Base-by-base conservation (phyloP, 2,888 invertebrate genomes). In the Leistus spinibarbis region DNA sequence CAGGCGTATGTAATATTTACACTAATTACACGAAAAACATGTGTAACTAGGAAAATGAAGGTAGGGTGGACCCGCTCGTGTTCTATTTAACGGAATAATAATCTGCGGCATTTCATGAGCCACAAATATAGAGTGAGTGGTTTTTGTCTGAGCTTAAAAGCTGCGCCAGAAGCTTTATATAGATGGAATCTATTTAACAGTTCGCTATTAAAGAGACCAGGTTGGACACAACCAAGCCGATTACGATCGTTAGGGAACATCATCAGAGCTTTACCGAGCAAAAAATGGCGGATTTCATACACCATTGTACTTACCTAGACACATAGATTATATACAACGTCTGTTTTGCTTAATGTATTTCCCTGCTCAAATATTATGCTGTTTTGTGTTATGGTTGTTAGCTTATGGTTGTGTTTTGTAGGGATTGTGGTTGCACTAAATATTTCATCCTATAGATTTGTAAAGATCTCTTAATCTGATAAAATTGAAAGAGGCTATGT, bases 81-180 rank as follows among this genome's bases (percentile, higher is more conserved):
- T n/a, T 62, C 62, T 74, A 74, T 74, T 67, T 74, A 73, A 67
- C 67, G 62, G 13, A 40, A 40, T 66, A 74, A 66, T 73, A 73
- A 68, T 74, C 73, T 74, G 72, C 72, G 57, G 72, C 57, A 66
- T 72, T 72, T 22, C 16, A 23, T 17, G 53, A 19, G 13, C 71
- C 27, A 20, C 69, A 54, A n/a, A 16, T 24, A 40, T 10, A 40
- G 10, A n/a, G 19, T 13, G 20, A 19, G 54, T 53, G 62, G 67
- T 74, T 74, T 74, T 74, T 74, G 73, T 54, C 23, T 10, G 24
- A n/a, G 57, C 63, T 70, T 62, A 70, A 20, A 71, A 71, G 19
- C 64, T 23, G 57, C n/a, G 24, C 56, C 68, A 56, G 64, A 24
- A 17, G 23, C 23, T 40, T 40, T 40, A 40, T 40, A 40, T 5